Conservation (phyloP, 1,140 invertebrate genomes). For the Propsilocerus akamusi region DNA sequence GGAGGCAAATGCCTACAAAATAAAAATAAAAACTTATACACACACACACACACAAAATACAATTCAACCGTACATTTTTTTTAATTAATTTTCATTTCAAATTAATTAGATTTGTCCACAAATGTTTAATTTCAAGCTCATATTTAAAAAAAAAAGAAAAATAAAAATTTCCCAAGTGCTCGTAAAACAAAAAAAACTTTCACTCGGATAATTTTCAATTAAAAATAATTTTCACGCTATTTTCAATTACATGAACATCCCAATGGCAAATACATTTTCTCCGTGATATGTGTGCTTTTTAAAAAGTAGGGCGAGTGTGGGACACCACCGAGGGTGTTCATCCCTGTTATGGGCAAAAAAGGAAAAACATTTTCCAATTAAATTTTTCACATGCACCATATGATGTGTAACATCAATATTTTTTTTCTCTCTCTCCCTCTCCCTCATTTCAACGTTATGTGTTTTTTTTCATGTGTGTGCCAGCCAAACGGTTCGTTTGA, state of each 20-base stretch:
- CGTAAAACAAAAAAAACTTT: background rate
- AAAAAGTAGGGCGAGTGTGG: background rate
- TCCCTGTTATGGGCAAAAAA: background rate
- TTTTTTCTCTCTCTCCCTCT: background rate
- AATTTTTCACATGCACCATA: background rate
- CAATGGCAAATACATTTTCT: background rate
- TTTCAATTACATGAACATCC: background rate
- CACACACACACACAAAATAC: background rate
- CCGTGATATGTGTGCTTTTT: too few species aligned
- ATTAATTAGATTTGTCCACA: background rate
- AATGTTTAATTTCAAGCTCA: background rate
- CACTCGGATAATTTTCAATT: background rate
- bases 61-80: background rate
- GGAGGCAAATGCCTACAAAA: background rate
- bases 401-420: background rate
- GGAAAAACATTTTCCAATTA: background rate
- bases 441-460: too few species aligned
- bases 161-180: background rate
- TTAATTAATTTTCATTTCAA: slow-evolving; percentile 4
- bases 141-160: background rate
- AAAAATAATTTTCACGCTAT: slow-evolving; percentile 2
- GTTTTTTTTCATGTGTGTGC: too few species aligned
- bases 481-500: too few species aligned
- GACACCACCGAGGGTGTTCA: background rate
- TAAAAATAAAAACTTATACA: background rate